These are phyloP conservation scores for Gyps fulvus DNA, from an alignment of 2,113 vertebrate genomes.

Conservation along the genomic window DNA sequence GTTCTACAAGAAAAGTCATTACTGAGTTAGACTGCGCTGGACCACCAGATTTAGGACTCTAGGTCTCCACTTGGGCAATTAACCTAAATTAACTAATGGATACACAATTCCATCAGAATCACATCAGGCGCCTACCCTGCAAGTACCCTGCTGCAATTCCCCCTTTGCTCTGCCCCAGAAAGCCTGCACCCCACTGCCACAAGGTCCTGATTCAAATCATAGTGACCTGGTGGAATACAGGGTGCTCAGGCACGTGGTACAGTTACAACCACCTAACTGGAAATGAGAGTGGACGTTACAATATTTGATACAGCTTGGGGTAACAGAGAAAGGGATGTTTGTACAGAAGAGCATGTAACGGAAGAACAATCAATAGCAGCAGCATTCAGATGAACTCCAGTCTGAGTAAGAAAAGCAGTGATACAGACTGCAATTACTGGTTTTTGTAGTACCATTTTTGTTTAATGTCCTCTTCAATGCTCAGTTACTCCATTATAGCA, in stretches of 20 bases:
- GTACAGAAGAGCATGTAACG: not conserved
- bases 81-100: not conserved
- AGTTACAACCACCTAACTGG: not conserved
- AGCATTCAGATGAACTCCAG: not conserved
- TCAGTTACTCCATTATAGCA: conserved; percentile 17
- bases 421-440: not conserved
- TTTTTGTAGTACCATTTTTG: not conserved
- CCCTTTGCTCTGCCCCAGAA: not conserved
- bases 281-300: not conserved
- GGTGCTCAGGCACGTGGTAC: not conserved
- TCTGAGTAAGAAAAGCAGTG: not conserved
- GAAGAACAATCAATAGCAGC: not conserved
- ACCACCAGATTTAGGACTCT: not conserved
- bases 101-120: not conserved
- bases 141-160: not conserved
- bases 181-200: not conserved
- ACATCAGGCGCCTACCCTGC: not conserved
- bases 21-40: not conserved
- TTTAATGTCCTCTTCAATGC: not conserved
- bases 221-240: not conserved
- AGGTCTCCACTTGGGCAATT: not conserved
- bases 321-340: not conserved
- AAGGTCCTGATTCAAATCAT: not conserved
- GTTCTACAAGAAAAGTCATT: not conserved
- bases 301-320: not conserved